Evolutionary conservation across 2,888 invertebrate species (phyloP).

Genomic region (Idaea straminata): DNA sequence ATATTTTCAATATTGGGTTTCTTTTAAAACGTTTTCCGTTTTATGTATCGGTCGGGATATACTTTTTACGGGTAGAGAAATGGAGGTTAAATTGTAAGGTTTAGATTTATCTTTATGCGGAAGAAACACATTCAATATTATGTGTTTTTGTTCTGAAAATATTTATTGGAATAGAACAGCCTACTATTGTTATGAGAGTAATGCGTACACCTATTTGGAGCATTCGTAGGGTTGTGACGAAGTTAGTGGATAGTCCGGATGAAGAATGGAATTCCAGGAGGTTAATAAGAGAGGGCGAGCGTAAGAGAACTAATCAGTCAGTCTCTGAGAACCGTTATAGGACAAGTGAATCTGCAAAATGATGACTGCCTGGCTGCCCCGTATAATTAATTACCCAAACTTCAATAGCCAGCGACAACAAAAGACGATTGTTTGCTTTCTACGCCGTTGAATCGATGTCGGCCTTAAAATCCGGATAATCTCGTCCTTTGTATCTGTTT

Average conservation of each 20-base stretch:
- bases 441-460: constrained; percentile 67
- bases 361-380: constrained; percentile 54
- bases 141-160: background rate
- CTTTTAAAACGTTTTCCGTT: constrained; percentile 22
- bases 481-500: constrained; percentile 69
- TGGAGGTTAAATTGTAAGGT: background rate
- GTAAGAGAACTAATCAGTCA: constrained; percentile 55
- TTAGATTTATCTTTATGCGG: background rate
- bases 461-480: constrained; percentile 71
- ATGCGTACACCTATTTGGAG: background rate
- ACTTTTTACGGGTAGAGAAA: background rate
- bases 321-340: constrained; percentile 50
- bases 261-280: constrained; percentile 18
- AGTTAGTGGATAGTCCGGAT: background rate
- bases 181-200: background rate
- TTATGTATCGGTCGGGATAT: background rate
- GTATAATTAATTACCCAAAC: constrained; percentile 72
- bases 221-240: background rate
- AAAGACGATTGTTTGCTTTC: constrained; percentile 75
- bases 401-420: constrained; percentile 69
- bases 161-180: background rate
- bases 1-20: constrained; percentile 47
- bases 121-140: background rate
- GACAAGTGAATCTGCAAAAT: constrained; percentile 68
- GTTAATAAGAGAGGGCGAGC: constrained; percentile 27